These are phyloP conservation scores for Drosophila lowei DNA, from an alignment of 1,140 invertebrate genomes.

Conservation along the genomic window DNA sequence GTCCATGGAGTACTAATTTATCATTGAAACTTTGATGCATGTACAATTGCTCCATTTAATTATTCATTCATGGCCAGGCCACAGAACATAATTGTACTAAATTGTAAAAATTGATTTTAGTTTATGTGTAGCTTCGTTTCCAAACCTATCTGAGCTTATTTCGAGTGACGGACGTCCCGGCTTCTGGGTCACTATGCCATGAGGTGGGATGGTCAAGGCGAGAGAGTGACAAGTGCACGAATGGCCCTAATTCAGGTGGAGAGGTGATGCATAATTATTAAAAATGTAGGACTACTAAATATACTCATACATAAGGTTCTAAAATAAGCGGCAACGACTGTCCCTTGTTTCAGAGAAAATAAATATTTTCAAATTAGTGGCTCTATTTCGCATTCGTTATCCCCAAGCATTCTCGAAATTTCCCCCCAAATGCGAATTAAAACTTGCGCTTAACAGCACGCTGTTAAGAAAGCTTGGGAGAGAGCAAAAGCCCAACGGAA, in stretches of 20 bases:
- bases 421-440: not conserved
- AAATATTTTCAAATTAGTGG: no score
- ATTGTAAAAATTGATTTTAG: slow-evolving; percentile 40
- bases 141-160: slow-evolving; percentile 7
- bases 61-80: slow-evolving; percentile 16
- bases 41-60: slow-evolving; percentile 21
- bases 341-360: no score
- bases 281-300: no score
- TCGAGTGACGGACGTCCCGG: slow-evolving; percentile 14
- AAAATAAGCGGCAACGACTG: no score
- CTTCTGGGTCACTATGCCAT: slow-evolving; percentile 47
- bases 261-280: not conserved
- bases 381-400: not conserved
- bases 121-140: slow-evolving; percentile 2
- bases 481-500: slow-evolving; percentile 19
- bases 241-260: not conserved
- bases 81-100: slow-evolving; percentile 26
- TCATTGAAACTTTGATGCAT: slow-evolving; percentile 20
- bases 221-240: not conserved
- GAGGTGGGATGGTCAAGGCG: slow-evolving; percentile 14
- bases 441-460: slow-evolving; percentile 7
- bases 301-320: no score
- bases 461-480: slow-evolving; percentile 4
- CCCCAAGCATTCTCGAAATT: not conserved
- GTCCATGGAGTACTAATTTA: slow-evolving; percentile 78